Base-by-base conservation (phyloP, 2,888 invertebrate species). In the Tetanocera ferruginea region DNA sequence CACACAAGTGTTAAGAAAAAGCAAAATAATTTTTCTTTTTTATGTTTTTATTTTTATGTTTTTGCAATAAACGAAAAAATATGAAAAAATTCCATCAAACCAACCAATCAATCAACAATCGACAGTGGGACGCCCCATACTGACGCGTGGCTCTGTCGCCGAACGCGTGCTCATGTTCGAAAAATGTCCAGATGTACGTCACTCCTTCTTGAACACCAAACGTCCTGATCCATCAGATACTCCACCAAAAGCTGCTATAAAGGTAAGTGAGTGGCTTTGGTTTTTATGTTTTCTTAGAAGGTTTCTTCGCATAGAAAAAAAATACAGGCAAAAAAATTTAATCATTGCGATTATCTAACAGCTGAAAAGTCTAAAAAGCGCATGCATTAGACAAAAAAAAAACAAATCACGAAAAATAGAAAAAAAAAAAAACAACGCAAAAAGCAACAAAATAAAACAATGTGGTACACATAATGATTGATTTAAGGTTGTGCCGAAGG, bases 81-180 rank as follows among this genome's bases (percentile, higher is more conserved):
- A 51, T 43, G 2, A 11, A 14, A 43, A 3, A 43, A 11, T 2
- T 11, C 43, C 17, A 49, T 14, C 43, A 43, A n/a, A 43, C 11
- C 43, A 43, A 43, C 11, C 43, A 6, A 43, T 43, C 43, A 43
- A 43, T 14, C 43, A 14, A 43, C 37, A 57, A 57, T 52, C 90
- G 72, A 31, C 89, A 83, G 94, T 96, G 6, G 94, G 96, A 77
- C 91, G 83, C 74, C 82, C 83, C 17, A 82, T 83, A 76, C 69
- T 70, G 75, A 96, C 96, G 60, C 93, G 97, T 79, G 97, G 97
- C 31, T 97, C 97, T 5, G 97, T 97, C 3, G 97, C 97, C 31
- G 97, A 97, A 87, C 91, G 97, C 69, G 97, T 97, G 81, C 92
- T 97, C 81, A 95, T 97, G 90, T 97, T 97, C 88, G 97, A 97